A percentile compares a stretch with the other conserved stretches of the same genome.
Conservation (phyloP, 30 jellyfish, hydroid and myxozoan genomes). For the Aurelia sp. region DNA sequence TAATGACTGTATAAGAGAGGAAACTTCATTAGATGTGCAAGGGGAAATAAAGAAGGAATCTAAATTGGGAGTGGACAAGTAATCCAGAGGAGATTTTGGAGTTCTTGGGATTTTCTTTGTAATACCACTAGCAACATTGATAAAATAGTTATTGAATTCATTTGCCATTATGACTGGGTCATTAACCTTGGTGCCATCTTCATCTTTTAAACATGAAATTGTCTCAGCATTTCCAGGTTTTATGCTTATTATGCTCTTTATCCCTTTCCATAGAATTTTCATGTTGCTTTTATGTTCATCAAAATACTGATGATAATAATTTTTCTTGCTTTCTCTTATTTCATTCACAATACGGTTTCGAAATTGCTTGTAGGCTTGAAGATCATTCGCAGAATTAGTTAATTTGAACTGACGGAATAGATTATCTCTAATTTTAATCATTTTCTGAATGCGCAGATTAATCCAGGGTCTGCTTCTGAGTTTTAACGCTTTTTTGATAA, state of each 20-base stretch:
- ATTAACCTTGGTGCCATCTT: conserved; percentile 17
- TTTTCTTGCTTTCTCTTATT: background rate
- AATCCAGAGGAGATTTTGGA: no score
- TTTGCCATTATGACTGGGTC: conserved; percentile 36
- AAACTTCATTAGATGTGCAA: no score
- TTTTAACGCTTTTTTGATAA: background rate
- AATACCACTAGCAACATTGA: conserved; percentile 37
- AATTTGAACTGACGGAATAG: conserved; percentile 30
- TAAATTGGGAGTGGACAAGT: no score
- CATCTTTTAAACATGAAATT: conserved; percentile 14
- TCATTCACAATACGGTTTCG: background rate
- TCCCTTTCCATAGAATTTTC: no score
- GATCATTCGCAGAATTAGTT: conserved; percentile 37
- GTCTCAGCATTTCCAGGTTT: conserved; percentile 29
- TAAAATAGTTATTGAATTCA: conserved; percentile 5
- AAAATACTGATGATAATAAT: no score
- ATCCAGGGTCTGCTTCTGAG: conserved; percentile 27
- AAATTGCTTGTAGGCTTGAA: conserved; percentile 36
- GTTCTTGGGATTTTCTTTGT: background rate
- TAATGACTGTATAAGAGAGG: no score
- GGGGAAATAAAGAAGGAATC: no score
- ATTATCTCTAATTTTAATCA: no score
- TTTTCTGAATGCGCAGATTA: background rate
- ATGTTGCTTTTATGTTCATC: no score
- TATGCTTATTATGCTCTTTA: background rate